Percentiles rank a stretch among this genome's conserved stretches.
Conservation (phyloP, 2,797 vertebrate genomes). For the Hirundo rustica region DNA sequence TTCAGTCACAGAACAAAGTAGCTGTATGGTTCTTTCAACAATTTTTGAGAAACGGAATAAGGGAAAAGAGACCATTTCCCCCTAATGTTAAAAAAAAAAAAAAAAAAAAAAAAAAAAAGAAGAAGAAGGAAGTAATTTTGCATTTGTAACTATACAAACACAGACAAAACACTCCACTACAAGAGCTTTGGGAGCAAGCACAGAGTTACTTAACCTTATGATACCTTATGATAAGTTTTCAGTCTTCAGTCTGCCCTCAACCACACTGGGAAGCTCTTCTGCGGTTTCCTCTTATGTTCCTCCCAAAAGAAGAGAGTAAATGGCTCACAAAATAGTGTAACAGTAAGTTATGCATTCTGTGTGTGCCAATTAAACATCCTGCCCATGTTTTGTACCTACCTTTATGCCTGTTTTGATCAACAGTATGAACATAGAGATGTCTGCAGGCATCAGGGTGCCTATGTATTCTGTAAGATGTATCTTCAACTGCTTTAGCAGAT, state of each 20-base stretch:
- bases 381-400: neutral
- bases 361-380: neutral
- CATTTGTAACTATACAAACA: neutral
- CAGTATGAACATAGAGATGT: rapidly evolving
- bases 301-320: neutral
- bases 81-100: neutral
- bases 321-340: neutral
- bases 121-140: neutral
- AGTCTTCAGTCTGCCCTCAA: neutral
- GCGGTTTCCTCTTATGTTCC: neutral
- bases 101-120: too few relatives aligned
- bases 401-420: neutral
- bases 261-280: neutral
- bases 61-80: neutral
- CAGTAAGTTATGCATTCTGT: neutral
- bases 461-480: neutral
- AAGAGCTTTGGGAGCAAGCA: neutral
- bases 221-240: neutral
- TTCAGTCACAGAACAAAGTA: neutral
- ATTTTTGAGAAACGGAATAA: neutral
- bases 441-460: neutral
- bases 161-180: neutral
- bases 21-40: neutral
- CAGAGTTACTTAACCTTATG: neutral
- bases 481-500: neutral